Evolutionary conservation across 2,113 vertebrate genomes (phyloP).

Genomic region (Okapia johnstoni): DNA sequence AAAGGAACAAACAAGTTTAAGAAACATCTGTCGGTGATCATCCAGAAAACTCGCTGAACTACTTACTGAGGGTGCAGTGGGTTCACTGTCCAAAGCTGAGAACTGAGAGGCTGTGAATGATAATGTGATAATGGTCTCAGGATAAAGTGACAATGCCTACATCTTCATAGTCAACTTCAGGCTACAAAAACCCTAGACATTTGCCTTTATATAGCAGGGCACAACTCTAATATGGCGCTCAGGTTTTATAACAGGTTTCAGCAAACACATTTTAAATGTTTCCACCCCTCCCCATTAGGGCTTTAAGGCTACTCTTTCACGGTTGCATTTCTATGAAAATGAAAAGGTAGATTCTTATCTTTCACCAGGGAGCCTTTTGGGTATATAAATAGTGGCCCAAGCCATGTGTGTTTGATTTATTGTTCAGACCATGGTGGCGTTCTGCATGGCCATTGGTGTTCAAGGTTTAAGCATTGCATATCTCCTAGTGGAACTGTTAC

Average conservation of each 20-base stretch:
- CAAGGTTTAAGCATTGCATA: neutral
- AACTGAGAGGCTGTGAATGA: neutral
- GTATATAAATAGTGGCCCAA: neutral
- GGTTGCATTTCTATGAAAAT: constrained; percentile 31
- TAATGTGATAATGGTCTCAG: neutral
- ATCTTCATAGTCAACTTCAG: too few relatives aligned
- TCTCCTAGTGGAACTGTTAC: constrained; percentile 20
- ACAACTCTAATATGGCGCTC: neutral
- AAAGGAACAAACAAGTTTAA: neutral
- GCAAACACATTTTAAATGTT: neutral
- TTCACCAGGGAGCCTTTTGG: constrained; percentile 8
- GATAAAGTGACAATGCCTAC: neutral
- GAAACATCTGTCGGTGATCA: neutral
- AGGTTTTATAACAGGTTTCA: neutral
- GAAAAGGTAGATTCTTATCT: constrained; percentile 21
- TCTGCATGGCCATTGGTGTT: neutral
- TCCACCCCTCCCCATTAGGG: neutral
- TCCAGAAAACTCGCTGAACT: neutral
- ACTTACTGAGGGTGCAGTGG: neutral
- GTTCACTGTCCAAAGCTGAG: rapidly evolving
- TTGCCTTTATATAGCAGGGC: rapidly evolving
- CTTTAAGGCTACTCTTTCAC: neutral
- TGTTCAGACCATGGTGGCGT: neutral
- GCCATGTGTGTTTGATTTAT: constrained; percentile 16
- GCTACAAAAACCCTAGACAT: neutral